A percentile compares a stretch with the other conserved stretches of the same genome.
Evolutionary conservation across 2,797 vertebrate species (phyloP).

Genomic region (Lemur catta): DNA sequence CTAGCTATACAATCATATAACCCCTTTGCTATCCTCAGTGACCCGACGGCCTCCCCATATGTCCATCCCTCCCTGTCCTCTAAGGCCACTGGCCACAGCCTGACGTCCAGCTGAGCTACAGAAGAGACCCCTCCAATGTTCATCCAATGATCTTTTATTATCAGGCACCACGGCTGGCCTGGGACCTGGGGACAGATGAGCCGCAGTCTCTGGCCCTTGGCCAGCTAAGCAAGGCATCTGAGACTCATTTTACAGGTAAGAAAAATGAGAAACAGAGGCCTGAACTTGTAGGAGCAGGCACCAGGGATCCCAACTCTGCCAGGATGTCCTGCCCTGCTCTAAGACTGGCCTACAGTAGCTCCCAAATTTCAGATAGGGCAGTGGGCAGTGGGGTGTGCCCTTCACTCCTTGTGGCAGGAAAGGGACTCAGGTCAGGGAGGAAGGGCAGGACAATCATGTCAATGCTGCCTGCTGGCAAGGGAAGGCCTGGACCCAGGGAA

Average conservation of each 20-base stretch:
- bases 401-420: background rate
- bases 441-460: background rate
- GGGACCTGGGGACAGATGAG: background rate
- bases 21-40: background rate
- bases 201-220: background rate
- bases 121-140: background rate
- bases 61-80: background rate
- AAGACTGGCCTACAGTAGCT: background rate
- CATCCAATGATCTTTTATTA: constrained; percentile 32
- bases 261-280: background rate
- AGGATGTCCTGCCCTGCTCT: background rate
- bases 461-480: background rate
- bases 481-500: background rate
- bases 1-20: background rate
- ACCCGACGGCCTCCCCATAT: background rate
- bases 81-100: background rate
- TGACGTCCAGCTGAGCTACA: rapidly evolving
- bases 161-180: background rate
- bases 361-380: background rate
- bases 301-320: too few relatives aligned
- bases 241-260: background rate
- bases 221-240: background rate
- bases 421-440: background rate
- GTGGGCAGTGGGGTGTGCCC: background rate
- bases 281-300: background rate